Base-by-base conservation (phyloP, 1,140 invertebrate species). In the Dendrolimus punctatus region DNA sequence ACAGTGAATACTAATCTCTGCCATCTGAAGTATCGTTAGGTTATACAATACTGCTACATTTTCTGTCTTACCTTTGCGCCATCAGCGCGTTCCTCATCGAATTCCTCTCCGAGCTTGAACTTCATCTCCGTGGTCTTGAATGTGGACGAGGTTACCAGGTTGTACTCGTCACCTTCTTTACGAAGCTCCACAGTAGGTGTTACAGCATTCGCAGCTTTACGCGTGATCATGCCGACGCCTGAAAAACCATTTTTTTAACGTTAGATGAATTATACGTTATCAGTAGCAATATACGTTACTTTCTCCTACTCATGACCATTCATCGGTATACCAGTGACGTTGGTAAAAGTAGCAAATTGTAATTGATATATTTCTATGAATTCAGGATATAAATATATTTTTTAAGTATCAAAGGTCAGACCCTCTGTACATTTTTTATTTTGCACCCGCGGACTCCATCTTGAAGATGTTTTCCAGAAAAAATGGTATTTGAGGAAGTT, bases 31-130 rank as follows among this genome's bases (percentile, higher is more conserved):
- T 0, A 44, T 8, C 6, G 10, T 5, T 8, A 8, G 4, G 8
- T 4, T n/a, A 8, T n/a, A 44, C 8, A 44, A n/a, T 44, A 5
- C 5, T 10, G 23, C 5, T 57, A 47, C 8, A 43, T 9, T 36
- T 59, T 45, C 52, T 2, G 37, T 40, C 23, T 10, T 60, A 97
- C 95, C 73, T 91, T 92, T 44, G 94, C 89, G 6, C 94, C 95
- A 75, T 96, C 95, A 57, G 92, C 89, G 4, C 95, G 95, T 54
- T 92, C 92, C 69, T 96, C 95, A 5, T 95, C 92, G 68, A 96
- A 95, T 73, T 95, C 93, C 61, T 94, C 91, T 3, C 92, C 93
- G 2, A 94, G 89, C 85, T 91, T 94, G 88, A 96, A 97, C 64
- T 90, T 92, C 56, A 94, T 90, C 64, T 93, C 91, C 0, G 91